Base-by-base conservation (phyloP, 2,797 vertebrate species). In the Linurgus olivaceus region DNA sequence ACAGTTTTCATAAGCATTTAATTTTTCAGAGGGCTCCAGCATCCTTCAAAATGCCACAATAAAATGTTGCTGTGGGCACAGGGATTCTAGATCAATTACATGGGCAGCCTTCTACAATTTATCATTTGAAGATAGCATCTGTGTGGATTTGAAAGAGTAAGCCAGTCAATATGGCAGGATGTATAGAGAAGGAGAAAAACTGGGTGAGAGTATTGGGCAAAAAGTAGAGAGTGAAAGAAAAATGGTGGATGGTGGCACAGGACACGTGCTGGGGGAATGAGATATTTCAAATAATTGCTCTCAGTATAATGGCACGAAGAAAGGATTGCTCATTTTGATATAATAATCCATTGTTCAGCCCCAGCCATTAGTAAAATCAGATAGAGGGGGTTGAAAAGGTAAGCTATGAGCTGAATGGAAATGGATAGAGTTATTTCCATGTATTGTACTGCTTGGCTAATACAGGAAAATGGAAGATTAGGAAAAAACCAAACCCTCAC, bases 121-220 rank as follows among this genome's bases (percentile, higher is more conserved):
- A 98, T 98, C 98, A 97, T 97, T 95, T 93, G 95, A 90, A 97
- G 98, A 98, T 98, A 98, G 73, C 97, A 98, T 99, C 98, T 96
- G 57, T 96, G 95, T 97, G 96, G 82, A 94, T 97, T 94, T 92
- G 94, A 97, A 97, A 92, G 88, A 88, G 87, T 90, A 92, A 88
- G 45, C 62, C 91, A 88, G 97, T 98, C 96, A 97, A 93, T 97
- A 96, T 96, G 51, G 28, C 82, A 95, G 78, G 86, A 77, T 78
- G 58, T 26, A 89, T 93, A 96, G 48, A 96, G 95, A 94, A 86
- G 96, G 95, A 89, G 80, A 47, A 74, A 94, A 91, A 62, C 77
- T 79, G 70, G 79, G 79, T 91, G 79, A 91, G 94, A 90, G n/a
- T 88, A 67, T 81, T 83, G 78, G 93, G 90, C 88, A 95, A 97